phyloP scores from a whole-genome alignment of 2,888 invertebrate species.

The Drosophila recens region DNA sequence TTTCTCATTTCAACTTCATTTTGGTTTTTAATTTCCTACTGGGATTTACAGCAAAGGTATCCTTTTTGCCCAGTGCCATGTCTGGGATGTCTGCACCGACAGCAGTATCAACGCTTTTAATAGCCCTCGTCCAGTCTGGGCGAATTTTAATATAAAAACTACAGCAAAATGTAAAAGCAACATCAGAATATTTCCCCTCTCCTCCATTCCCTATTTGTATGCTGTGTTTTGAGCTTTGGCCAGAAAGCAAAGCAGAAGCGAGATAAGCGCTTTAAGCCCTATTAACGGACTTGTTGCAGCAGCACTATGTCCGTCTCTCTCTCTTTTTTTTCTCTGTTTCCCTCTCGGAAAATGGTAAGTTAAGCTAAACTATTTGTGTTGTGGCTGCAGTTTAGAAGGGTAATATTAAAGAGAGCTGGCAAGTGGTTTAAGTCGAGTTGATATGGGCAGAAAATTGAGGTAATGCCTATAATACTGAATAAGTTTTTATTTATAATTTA shows the following conservation, averaged over 20 bases:
- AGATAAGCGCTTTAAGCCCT: constrained; percentile 78
- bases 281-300: constrained; percentile 58
- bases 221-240: constrained; percentile 42
- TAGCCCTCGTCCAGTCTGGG: constrained; percentile 73
- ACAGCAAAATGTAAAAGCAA: constrained; percentile 54
- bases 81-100: constrained; percentile 40
- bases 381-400: constrained; percentile 1
- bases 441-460: not conserved
- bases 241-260: constrained; percentile 50
- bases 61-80: constrained; percentile 26
- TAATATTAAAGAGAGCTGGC: constrained; percentile 36
- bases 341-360: constrained; percentile 24
- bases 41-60: constrained; percentile 78
- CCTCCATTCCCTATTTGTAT: constrained; percentile 54
- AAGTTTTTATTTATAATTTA: too few relatives aligned
- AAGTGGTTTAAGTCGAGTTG: constrained; percentile 7
- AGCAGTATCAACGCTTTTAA: constrained; percentile 61
- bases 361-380: constrained; percentile 46
- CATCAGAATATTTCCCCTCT: constrained; percentile 25
- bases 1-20: constrained; percentile 66
- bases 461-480: too few relatives aligned
- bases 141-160: constrained; percentile 77
- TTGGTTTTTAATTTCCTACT: constrained; percentile 81
- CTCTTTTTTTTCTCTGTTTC: not conserved
- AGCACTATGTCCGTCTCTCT: not conserved